Base-by-base conservation (phyloP, 1,140 invertebrate genomes). In the Drosophila athabasca region DNA sequence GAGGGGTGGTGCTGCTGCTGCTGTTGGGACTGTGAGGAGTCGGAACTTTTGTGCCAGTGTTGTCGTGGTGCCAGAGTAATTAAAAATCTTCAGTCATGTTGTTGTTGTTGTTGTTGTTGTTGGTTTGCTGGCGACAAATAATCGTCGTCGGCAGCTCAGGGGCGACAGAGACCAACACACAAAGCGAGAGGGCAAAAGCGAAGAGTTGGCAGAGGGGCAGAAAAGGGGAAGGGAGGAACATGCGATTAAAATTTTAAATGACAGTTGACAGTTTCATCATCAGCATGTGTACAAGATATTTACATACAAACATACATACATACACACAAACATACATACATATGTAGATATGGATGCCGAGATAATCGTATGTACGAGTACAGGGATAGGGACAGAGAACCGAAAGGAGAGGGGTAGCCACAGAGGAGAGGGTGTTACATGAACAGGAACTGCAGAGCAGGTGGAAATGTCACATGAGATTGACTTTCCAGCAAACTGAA, bases 211-310 rank as follows among this genome's bases (percentile, higher is more conserved):
- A 31, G 7, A 0, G 31, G 31, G 2, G 3, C 8, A 31, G 7
- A 31, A 8, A 2, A 9, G 29, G 8, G 8, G 8, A 8, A 8
- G 11, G 41, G 19, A n/a, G 53, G 35, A 75, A 76, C 72, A 76
- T 60, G 72, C 71, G 72, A 76, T 76, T 76, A 76, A 67, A 75
- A 75, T 75, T 75, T 75, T 67, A 76, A 76, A 76, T 76, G 72
- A 76, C 71, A 76, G 72, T 76, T 76, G 72, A 76, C 72, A 75
- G 72, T 76, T 76, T 76, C 72, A 76, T 76, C 72, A 76, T 75
- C 71, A 74, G 67, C 67, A 69, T 69, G 67, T 69, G 67, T 69
- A 69, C 65, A 69, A 69, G 65, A 50, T 52, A 66, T 75, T 66
- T 74, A 74, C 69, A 43, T 24, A 57, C 19, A 7, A 9, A 31